Evolutionary conservation across 2,113 vertebrate genomes (phyloP), one percentile per base, ranked within the genome.

Genomic region (Bufo bufo): DNA sequence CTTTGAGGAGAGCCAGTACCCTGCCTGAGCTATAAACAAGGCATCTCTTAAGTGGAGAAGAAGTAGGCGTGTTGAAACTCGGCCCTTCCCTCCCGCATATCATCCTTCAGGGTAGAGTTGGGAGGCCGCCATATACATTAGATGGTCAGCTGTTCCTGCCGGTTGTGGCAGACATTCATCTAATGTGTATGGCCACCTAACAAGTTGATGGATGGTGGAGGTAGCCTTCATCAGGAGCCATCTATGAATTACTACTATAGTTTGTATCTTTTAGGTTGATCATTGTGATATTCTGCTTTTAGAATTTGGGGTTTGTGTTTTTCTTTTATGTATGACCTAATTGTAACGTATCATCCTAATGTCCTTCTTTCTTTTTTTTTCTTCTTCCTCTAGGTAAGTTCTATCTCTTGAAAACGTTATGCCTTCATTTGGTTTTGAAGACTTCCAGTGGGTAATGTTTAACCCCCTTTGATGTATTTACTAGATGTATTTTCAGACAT

Each of bases 371-470:
- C n/a, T n/a, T 83, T 77, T n/a, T 49, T 3, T 66, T 58, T 81
- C 52, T 59, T 74, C 47, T 52, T 23, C 12, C 72, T 84, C 20
- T 88, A 88, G 87, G 87, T 88, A 88, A 88, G 87, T 54, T 50
- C 8, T 69, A 16, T 83, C 12, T 74, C 20, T 16, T 59, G 33
- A 87, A 79, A 17, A 45, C 23, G 59, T 33, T 50, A 20, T 85
- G 54, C 17, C 23, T 59, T 83, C 14, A 2, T 49, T 77, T 50
- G 66, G 47, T 5, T 54, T 50, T 65, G 80, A 88, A 84, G 80
- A 83, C 87, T 43, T 77, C 47, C 10, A 13, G 8, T 83, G 45
- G 86, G 87, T 88, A 88, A 88, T 63, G 69, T 83, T 14, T 74
- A 50, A 54, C 54, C 19, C 23, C 33, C 33, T 33, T 33, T 33